phyloP scores from a whole-genome alignment of 2,797 vertebrate species.

The Hapalemur alaotrensis region DNA sequence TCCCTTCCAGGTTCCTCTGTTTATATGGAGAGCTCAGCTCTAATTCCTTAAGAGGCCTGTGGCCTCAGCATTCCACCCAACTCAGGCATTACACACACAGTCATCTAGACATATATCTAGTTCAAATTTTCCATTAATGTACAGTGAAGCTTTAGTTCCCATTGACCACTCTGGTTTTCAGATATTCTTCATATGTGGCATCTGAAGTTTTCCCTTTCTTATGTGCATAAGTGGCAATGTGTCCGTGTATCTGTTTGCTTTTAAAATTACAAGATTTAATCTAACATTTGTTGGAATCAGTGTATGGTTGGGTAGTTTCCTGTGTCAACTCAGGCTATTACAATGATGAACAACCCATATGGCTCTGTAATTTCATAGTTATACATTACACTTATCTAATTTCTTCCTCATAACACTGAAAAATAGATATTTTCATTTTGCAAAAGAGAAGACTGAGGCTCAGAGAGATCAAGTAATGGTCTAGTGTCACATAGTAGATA shows the following conservation, averaged over 20 bases:
- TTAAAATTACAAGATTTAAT: constrained; percentile 30
- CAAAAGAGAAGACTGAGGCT: not conserved
- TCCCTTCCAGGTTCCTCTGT: not conserved
- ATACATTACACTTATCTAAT: not conserved
- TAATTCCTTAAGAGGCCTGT: not conserved
- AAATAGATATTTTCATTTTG: not conserved
- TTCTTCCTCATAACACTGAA: not conserved
- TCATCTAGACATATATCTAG: not conserved
- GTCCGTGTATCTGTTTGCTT: not conserved
- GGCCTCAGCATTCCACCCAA: not conserved
- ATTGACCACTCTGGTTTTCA: not conserved
- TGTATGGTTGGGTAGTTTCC: not conserved
- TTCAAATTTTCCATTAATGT: not conserved
- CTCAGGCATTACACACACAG: not conserved
- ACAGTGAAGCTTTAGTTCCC: not conserved
- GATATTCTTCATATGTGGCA: not conserved
- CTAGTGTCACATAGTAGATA: not conserved
- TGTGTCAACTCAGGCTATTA: not conserved
- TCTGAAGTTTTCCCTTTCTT: not conserved
- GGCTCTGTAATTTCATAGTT: not conserved
- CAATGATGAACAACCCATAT: not conserved
- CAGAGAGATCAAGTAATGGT: not conserved
- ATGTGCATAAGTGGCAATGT: not conserved
- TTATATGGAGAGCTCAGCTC: not conserved
- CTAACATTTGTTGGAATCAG: not conserved